Percentiles rank a stretch among this genome's conserved stretches.
phyloP scores from a whole-genome alignment of 2,797 vertebrate species.

The Epinephelus coioides region DNA sequence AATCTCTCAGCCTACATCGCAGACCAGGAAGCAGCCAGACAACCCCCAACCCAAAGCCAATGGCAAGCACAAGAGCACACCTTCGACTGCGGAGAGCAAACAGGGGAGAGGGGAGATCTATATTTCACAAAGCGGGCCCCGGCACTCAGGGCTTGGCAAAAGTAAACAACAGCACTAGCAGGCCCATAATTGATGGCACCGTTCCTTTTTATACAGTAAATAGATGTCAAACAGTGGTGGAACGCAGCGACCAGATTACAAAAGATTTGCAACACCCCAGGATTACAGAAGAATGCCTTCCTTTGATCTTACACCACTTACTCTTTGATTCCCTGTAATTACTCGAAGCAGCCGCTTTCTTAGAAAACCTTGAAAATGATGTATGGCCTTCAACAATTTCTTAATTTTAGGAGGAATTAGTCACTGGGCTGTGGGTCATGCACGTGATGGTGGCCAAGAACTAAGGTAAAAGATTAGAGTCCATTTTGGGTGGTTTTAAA shows the following conservation, averaged over 20 bases:
- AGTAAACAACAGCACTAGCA: conserved; percentile 82
- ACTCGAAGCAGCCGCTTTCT: conserved; percentile 74
- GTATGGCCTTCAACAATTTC: conserved; percentile 74
- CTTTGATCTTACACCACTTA: conserved; percentile 86
- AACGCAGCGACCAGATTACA: conserved; percentile 81
- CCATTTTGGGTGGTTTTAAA: neutral
- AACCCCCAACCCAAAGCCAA: conserved; percentile 76
- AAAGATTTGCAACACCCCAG: conserved; percentile 85
- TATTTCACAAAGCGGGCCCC: conserved; percentile 75
- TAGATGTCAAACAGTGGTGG: conserved; percentile 85
- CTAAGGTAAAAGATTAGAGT: neutral
- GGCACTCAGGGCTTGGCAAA: conserved; percentile 79
- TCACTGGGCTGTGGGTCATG: conserved; percentile 1
- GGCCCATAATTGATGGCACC: conserved; percentile 81
- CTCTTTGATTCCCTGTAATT: conserved; percentile 85
- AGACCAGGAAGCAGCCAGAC: conserved; percentile 72
- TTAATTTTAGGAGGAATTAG: conserved; percentile 71
- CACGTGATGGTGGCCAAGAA: conserved; percentile 4
- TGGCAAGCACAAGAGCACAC: conserved; percentile 77
- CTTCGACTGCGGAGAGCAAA: conserved; percentile 79
- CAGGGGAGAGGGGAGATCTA: conserved; percentile 72
- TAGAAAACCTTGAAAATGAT: conserved; percentile 71
- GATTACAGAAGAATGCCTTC: conserved; percentile 84
- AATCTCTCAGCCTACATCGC: conserved; percentile 81
- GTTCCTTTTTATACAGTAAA: conserved; percentile 86